Evolutionary conservation across 2,888 invertebrate genomes (phyloP), one percentile per base, ranked within the genome.

Genomic region (Orchesella flavescens): DNA sequence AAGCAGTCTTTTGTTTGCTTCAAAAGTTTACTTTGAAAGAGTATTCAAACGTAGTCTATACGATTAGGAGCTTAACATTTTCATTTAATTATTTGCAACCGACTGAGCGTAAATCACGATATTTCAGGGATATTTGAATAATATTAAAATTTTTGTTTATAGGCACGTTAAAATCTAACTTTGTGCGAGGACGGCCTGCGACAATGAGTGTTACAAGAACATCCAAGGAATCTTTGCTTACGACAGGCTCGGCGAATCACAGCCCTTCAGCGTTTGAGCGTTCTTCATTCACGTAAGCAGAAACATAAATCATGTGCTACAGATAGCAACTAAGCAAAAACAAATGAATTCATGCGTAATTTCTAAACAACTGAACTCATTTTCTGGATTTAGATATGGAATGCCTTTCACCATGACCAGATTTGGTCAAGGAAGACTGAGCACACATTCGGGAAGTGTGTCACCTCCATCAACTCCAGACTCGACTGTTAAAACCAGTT

Each of bases 241-340:
- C 89, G 71, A 85, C 88, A 24, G 88, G 89, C 55, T 89, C 89
- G 19, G 88, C 89, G 49, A 89, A 89, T 75, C 88, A 88, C 66
- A 88, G 88, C 73, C 88, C 88, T 19, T 87, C 87, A 21, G 88
- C 88, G 23, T 88, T 86, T 86, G 88, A 88, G 75, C 85, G 88
- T 61, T 87, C 84, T 79, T 88, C 88, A 57, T 88, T 87, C 68
- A 88, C 87, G 88, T 88, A 84, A 87, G 86, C 34, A 34, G 34
- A 34, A 34, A 34, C 7, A n/a, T n/a, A 83, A 65, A 49, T 15
- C 49, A 5, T 34, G 24, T 63, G 17, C 53, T n/a, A 53, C 49
- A 57, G n/a, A 17, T 19, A 46, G 34, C 7, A 43, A 7, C 43
- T n/a, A 1, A 55, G 10, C 10, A 17, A 59, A 34, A 46, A 57